Evolutionary conservation across 1,140 invertebrate species (phyloP).

Genomic region (Protaetia brevitarsis): DNA sequence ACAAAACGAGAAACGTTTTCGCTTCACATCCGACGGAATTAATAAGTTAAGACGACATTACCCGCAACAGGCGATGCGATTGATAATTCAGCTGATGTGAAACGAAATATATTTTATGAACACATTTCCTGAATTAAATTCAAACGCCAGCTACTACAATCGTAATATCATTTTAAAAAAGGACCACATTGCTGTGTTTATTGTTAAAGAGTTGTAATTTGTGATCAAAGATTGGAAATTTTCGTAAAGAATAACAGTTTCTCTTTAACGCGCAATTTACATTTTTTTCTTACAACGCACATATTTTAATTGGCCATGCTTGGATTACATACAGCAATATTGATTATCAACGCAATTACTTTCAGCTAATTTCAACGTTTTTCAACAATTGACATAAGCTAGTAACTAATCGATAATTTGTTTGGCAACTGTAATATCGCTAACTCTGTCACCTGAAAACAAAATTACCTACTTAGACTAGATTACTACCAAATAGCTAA

Average conservation of each 20-base stretch:
- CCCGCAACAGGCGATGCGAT: too few relatives aligned
- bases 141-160: neutral
- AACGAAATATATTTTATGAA: conserved; percentile 1
- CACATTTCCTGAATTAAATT: conserved; percentile 17
- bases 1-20: neutral
- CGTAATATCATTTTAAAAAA: conserved; percentile 4
- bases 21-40: neutral
- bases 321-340: neutral
- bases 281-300: neutral
- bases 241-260: neutral
- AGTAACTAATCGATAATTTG: too few relatives aligned
- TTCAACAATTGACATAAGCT: neutral
- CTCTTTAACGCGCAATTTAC: conserved; percentile 1
- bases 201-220: neutral
- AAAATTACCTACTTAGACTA: too few relatives aligned
- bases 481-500: too few relatives aligned
- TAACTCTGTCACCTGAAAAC: too few relatives aligned
- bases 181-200: neutral
- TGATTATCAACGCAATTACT: conserved; percentile 1
- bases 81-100: neutral
- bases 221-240: neutral
- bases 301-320: neutral
- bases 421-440: too few relatives aligned
- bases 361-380: neutral
- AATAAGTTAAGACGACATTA: neutral